Evolutionary conservation across 1,140 invertebrate genomes (phyloP).

Genomic region (Neodiprion virginianus): DNA sequence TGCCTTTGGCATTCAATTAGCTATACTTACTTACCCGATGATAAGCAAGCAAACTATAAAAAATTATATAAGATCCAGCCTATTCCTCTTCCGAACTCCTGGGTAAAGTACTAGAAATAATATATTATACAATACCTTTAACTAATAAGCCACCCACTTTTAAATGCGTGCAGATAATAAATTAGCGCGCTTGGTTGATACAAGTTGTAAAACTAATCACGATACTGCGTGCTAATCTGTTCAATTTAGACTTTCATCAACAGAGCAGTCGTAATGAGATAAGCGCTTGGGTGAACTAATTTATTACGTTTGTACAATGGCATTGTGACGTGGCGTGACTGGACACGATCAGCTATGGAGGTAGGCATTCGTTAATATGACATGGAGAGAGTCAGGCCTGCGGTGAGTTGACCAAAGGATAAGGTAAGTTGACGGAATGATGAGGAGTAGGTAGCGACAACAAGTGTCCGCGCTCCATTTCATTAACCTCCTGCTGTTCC

Average conservation of each 20-base stretch:
- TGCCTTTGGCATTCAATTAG: slow-evolving; percentile 31
- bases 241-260: background rate
- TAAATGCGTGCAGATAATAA: background rate
- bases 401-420: slow-evolving; percentile 46
- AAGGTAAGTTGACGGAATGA: slow-evolving; percentile 52
- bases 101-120: slow-evolving; percentile 6
- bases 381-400: slow-evolving; percentile 39
- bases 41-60: background rate
- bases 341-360: slow-evolving; percentile 33
- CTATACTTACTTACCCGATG: background rate
- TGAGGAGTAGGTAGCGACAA: slow-evolving; percentile 54
- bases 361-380: slow-evolving; percentile 40
- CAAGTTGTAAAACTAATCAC: too few relatives aligned
- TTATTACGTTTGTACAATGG: slow-evolving; percentile 37
- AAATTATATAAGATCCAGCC: slow-evolving; percentile 4
- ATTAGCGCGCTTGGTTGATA: background rate
- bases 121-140: background rate
- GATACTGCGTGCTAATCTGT: background rate
- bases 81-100: slow-evolving; percentile 7
- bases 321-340: slow-evolving; percentile 30
- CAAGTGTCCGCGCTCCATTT: slow-evolving; percentile 69
- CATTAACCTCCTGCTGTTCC: slow-evolving; percentile 63
- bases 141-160: background rate
- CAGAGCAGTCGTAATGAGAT: background rate
- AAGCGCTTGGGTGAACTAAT: slow-evolving; percentile 24